Evolutionary conservation across 2,888 invertebrate species (phyloP).

Genomic region (Heterodera filipjevi): DNA sequence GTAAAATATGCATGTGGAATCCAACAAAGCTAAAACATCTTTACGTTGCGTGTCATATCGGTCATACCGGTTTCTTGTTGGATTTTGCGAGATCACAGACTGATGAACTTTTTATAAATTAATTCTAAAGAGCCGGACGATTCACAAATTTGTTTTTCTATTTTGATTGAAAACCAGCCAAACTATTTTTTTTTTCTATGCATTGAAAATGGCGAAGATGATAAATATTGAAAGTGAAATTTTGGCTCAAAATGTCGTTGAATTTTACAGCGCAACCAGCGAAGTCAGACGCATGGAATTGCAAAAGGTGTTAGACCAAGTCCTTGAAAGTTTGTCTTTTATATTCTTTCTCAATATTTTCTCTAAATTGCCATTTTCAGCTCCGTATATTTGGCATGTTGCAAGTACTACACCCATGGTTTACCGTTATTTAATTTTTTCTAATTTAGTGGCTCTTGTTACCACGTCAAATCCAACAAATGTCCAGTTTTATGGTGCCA

Average conservation of each 20-base stretch:
- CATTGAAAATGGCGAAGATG: slow-evolving; percentile 1
- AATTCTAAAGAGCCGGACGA: no score
- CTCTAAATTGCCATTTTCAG: neutral
- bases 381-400: neutral
- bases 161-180: no score
- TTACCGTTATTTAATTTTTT: neutral
- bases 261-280: neutral
- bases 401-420: neutral
- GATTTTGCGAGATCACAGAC: no score
- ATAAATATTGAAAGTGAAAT: neutral
- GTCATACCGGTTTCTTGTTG: no score
- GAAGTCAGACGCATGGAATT: neutral
- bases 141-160: no score
- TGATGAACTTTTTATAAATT: no score
- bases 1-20: no score
- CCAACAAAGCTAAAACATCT: no score
- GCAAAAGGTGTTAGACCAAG: neutral
- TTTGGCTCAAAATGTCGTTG: neutral
- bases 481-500: slow-evolving; percentile 37
- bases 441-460: slow-evolving; percentile 23
- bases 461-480: slow-evolving; percentile 15
- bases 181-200: neutral
- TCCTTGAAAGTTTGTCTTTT: neutral
- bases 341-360: neutral
- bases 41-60: no score